Evolutionary conservation across 2,888 invertebrate genomes (phyloP), one percentile per base, ranked within the genome.

Genomic region (Lycia hirtaria): DNA sequence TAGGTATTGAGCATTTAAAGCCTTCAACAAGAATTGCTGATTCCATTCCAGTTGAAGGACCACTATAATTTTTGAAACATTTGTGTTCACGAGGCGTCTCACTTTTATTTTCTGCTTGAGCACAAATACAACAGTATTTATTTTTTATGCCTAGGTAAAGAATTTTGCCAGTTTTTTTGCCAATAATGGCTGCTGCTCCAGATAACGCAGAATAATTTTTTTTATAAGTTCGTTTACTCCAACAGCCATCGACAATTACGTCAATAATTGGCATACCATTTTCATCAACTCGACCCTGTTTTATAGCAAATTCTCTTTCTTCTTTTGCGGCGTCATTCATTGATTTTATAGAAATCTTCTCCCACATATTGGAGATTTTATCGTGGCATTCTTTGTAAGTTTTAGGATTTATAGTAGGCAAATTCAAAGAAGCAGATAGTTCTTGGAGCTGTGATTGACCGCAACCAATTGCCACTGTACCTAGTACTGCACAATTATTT

Each of bases 141-240:
- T 68, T 68, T 51, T 50, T 57, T n/a, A n/a, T n/a, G n/a, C n/a
- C n/a, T n/a, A n/a, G n/a, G n/a, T n/a, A n/a, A n/a, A n/a, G n/a
- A n/a, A 67, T 47, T 44, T 68, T 30, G 0, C 63, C 60, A 5
- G 61, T 61, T 24, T 51, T 33, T 52, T 51, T 43, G 0, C 70
- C 68, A n/a, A 71, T 55, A 5, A 68, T 68, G 1, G 58, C 22
- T 5, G 66, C 67, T 22, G 60, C 61, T 4, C 64, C 67, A 10
- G 67, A 68, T 64, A 62, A 38, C 5, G 68, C 63, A 5, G 57
- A 49, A 24, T 67, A 67, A 30, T 67, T 69, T 20, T 28, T 67
- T 41, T 60, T 61, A 26, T 67, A 67, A 0, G 62, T 54, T 1
- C 65, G 24, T 53, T 64, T 64, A n/a, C 45, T 50, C 58, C 62